Conservation (phyloP, 2,113 vertebrate genomes). For the Mystacornis crossleyi region DNA sequence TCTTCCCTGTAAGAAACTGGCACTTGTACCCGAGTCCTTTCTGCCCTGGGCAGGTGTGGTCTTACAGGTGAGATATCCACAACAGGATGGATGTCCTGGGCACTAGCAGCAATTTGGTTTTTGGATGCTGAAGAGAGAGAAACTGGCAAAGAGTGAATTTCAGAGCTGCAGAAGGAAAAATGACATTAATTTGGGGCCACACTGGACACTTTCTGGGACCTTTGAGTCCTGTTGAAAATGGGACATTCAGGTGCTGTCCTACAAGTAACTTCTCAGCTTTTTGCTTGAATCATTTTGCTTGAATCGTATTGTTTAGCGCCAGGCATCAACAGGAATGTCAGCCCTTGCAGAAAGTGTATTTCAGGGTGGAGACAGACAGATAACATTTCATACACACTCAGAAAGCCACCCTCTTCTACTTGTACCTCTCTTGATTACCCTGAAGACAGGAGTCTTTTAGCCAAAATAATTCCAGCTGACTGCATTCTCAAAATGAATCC, state of each 20-base stretch:
- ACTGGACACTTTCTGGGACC: not conserved
- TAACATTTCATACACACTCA: not conserved
- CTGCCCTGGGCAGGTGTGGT: not conserved
- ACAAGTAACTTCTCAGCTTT: not conserved
- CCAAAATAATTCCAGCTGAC: not conserved
- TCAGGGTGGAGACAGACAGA: not conserved
- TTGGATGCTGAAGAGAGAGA: not conserved
- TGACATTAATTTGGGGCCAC: not conserved
- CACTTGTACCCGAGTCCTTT: rapidly evolving
- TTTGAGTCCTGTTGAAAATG: not conserved
- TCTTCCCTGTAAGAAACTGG: not conserved
- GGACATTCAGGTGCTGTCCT: not conserved
- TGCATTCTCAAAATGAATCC: not conserved
- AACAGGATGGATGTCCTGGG: not conserved
- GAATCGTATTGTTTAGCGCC: not conserved
- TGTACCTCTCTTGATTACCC: not conserved
- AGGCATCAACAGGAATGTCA: not conserved
- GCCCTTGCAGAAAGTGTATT: not conserved
- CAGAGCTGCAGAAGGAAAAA: not conserved
- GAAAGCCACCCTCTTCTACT: not conserved
- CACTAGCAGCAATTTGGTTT: not conserved
- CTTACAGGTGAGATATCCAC: not conserved
- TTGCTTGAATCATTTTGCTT: not conserved
- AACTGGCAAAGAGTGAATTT: not conserved
- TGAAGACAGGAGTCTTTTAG: not conserved